Base-by-base conservation (phyloP, 2,797 vertebrate genomes). In the Centropyge bicolor region DNA sequence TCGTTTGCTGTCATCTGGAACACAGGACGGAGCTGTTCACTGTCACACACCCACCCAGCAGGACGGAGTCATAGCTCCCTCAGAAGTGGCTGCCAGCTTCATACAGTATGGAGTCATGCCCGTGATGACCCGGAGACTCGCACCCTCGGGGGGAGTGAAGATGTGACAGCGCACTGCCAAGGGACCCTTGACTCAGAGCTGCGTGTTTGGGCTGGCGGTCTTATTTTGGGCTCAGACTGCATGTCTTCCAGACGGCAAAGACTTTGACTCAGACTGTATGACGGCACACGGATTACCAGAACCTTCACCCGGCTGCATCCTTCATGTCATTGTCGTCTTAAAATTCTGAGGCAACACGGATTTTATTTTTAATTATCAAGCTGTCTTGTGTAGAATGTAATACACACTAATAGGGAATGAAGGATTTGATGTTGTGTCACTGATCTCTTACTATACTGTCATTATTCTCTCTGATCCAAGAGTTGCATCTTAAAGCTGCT, bases 101-200 rank as follows among this genome's bases (percentile, higher is more conserved):
- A 70, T 45, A n/a, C 48, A 70, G 48, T 9, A 27, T n/a, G 27
- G 54, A 63, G 19, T 45, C 60, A 72, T 59, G 71, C 24, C 48
- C 46, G 57, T 59, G 36, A 80, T 49, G 67, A 84, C 69, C 72
- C 24, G 0, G 4, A 77, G 76, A 78, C 60, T 62, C 55, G 66
- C 59, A 36, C 51, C 74, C 76, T 43, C 38, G 5, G 61, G 56
- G 27, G 43, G n/a, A n/a, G 22, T 3, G 40, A 49, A 59, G 78
- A 76, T 41, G 78, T 35, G 74, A 61, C 66, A 65, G 66, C 10
- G 2, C 35, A 38, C 46, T 64, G 74, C 80, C 56, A 38, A 64
- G 63, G 74, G 75, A 81, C 66, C 63, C 35, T 67, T 85, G 79
- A 91, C 62, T 87, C 83, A 91, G 73, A 78, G 82, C 62, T 78